Base-by-base conservation (phyloP, 2,113 vertebrate genomes). In the Arenaria interpres region DNA sequence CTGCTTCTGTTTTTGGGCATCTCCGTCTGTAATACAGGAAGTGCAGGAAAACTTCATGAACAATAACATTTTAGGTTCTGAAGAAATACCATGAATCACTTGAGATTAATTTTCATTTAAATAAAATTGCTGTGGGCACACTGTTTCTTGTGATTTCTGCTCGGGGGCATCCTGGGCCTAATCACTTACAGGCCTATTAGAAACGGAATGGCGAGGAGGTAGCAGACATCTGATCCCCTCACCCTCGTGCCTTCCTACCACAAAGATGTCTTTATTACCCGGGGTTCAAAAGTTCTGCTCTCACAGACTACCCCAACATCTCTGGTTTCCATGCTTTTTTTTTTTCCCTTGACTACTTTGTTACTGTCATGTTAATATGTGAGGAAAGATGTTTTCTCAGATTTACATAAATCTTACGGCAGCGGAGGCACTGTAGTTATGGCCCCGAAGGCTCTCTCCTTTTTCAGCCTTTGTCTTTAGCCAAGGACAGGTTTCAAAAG, bases 261-360 rank as follows among this genome's bases (percentile, higher is more conserved):
- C 96, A 97, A 97, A 97, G 97, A 95, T 96, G 92, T 81, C 95
- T 97, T 97, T 98, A 93, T 97, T 95, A 76, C 68, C 28, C 0
- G 50, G 76, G 66, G 80, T 97, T 97, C 93, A 95, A 89, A 97
- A 97, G 94, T 96, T 96, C 97, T 94, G 57, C 87, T 96, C 87
- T 96, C 94, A 87, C 79, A 84, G 67, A 37, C 68, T 83, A 23
- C 75, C 75, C 63, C 39, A 75, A 30, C 50, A 71, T 97, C 96
- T 97, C 96, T 93, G 73, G 60, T 98, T 98, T 97, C 97, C 46
- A 22, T 68, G 56, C 51, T 69, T 84, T 90, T 92, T 69, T 75
- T 57, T 57, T 57, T 57, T 57, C 39, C 24, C 93, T 68, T 53
- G 35, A 94, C 80, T 85, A n/a, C 78, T 90, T 96, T 62, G 90